A percentile compares a stretch with the other conserved stretches of the same genome.
phyloP scores from a whole-genome alignment of 2,113 vertebrate genomes.

The Saguinus imperator region DNA sequence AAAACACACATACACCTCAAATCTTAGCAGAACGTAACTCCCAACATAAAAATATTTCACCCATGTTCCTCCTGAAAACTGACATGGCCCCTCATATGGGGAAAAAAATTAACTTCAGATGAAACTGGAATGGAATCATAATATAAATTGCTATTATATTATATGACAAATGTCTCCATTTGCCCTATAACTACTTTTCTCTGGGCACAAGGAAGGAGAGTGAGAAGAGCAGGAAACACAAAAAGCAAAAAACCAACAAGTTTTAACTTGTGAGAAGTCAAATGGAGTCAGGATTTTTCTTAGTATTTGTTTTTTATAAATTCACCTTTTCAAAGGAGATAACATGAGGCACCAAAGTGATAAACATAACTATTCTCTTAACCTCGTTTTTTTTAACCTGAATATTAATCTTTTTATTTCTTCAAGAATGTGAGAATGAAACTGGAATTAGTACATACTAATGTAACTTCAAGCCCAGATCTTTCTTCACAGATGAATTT shows the following conservation, averaged over 20 bases:
- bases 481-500: not conserved
- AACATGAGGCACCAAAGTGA: not conserved
- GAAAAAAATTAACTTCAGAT: not conserved
- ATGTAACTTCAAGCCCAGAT: not conserved
- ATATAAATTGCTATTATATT: not conserved
- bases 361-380: constrained; percentile 12
- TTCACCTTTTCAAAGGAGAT: constrained; percentile 10
- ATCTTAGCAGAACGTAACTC: constrained; percentile 33
- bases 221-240: not conserved
- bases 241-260: not conserved
- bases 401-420: constrained; percentile 38
- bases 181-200: not conserved
- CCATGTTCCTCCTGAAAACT: constrained; percentile 36
- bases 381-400: not conserved
- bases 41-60: constrained; percentile 28
- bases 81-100: not conserved
- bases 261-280: not conserved
- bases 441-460: not conserved
- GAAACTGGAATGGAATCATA: not conserved
- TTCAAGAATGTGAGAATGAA: not conserved
- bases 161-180: not conserved
- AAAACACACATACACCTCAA: constrained; percentile 51
- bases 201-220: not conserved
- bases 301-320: not conserved
- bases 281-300: not conserved